phyloP scores from a whole-genome alignment of 2,888 invertebrate genomes.

The Eledona agricola region DNA sequence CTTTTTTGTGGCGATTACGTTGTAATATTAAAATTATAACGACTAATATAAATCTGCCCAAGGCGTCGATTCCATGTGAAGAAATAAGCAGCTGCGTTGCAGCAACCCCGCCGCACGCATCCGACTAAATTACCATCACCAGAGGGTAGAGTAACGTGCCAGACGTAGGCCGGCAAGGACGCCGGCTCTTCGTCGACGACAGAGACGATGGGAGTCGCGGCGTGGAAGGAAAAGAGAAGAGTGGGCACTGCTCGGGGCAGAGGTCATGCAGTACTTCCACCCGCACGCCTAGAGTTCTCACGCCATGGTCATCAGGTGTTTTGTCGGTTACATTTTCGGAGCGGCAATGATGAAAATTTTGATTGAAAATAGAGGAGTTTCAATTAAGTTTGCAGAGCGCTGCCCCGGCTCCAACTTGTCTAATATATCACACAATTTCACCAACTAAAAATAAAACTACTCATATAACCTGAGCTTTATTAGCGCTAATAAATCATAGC shows the following conservation, averaged over 20 bases:
- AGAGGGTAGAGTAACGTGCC: conserved; percentile 38
- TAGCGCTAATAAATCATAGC: conserved; percentile 36
- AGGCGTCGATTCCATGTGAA: conserved; percentile 32
- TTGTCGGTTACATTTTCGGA: conserved; percentile 21
- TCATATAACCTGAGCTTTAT: conserved; percentile 36
- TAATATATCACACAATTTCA: conserved; percentile 22
- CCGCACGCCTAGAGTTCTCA: conserved; percentile 49
- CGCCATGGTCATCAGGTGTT: conserved; percentile 44
- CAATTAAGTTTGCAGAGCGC: conserved; percentile 14
- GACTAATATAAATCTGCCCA: conserved; percentile 37
- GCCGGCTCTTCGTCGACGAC: conserved; percentile 35
- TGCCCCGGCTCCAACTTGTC: conserved; percentile 5
- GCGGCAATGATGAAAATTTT: background rate
- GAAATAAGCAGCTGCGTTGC: conserved; percentile 47
- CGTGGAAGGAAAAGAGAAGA: conserved; percentile 33
- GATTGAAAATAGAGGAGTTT: conserved; percentile 4
- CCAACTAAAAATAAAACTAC: conserved; percentile 35
- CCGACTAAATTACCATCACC: conserved; percentile 44
- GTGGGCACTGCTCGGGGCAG: conserved; percentile 41
- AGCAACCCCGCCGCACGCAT: conserved; percentile 48
- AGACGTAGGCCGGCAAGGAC: conserved; percentile 39
- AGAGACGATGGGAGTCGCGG: conserved; percentile 16
- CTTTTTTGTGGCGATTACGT: no score
- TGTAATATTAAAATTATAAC: conserved; percentile 34
- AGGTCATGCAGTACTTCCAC: conserved; percentile 47